Evolutionary conservation across 2,888 invertebrate genomes (phyloP), one percentile per base, ranked within the genome.

Genomic region (Folsomia candida): DNA sequence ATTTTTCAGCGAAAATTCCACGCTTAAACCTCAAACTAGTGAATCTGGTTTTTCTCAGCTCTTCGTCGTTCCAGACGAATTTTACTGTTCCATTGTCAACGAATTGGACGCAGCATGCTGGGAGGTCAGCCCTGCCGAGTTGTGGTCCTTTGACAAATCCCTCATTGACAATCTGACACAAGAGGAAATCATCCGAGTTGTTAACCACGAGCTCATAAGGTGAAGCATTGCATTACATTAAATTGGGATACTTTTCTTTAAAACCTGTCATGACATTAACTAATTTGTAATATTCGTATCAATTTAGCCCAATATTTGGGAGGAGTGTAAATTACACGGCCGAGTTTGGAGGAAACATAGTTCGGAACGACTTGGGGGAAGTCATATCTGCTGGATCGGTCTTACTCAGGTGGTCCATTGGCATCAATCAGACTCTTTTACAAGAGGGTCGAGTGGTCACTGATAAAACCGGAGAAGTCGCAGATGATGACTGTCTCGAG

Each of bases 391-490:
- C 91, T 9, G 86, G 83, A 79, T 87, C 89, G 66, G 80, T 91
- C 1, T 83, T 88, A 74, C 84, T 88, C 37, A 84, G 86, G 64
- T 90, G 89, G 88, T 87, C 87, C 79, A 71, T 72, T 2, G 71
- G 69, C 0, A 72, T 76, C 0, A 89, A 91, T 83, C 90, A 90
- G 85, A 86, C 88, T 1, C 84, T 86, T 68, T 86, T 90, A 20
- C 86, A 89, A 81, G 86, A 88, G 82, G 85, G 88, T 81, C 87
- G 88, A 83, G 85, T 87, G 63, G 90, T 90, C 70, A 91, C 90
- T 82, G 84, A 87, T 78, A 88, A 89, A 22, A 91, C 91, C 54
- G 89, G 89, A 81, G 90, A 90, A 80, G 90, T 89, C 89, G 90
- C 89, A 11, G 76, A 74, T 51, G 82, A 85, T 73, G 86, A 87